Evolutionary conservation across 2,888 invertebrate species (phyloP), one percentile per base, ranked within the genome.

Genomic region (Shargacucullia verbasci): DNA sequence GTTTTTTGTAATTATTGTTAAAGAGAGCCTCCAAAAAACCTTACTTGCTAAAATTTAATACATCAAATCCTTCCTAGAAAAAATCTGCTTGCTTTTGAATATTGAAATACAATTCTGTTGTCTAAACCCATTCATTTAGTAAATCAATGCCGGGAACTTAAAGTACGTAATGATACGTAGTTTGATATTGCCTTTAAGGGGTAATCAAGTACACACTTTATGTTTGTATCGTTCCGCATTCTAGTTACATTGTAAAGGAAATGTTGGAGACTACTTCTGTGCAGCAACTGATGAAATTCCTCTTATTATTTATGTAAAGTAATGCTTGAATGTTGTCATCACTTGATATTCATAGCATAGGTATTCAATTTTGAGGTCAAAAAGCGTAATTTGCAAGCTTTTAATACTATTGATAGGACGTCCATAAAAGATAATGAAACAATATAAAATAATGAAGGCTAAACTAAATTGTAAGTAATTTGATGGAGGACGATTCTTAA

Each of bases 311-410:
- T 46, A 53, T 13, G n/a, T 41, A 20, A 55, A 47, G 37, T 15
- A 44, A 33, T 20, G 43, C 9, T n/a, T 10, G 14, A 8, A 29
- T 44, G 27, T 34, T 2, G 45, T 50, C 52, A 46, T 52, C 33
- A 29, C 14, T 48, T 64, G 10, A 47, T 47, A 58, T 60, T 58
- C 41, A 53, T 31, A 37, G 13, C 31, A 39, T 15, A n/a, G 34
- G 14, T 37, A 41, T 52, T 60, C 34, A 27, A 45, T 50, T 59
- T 52, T 59, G 52, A 67, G 59, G 67, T 55, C 56, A 53, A 66
- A 50, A 43, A 39, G 56, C 29, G 38, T 50, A 54, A 62, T 59
- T 54, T 12, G 34, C 45, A 46, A 37, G 52, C 41, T 37, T 45
- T 35, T 45, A 11, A 44, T 47, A 27, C 20, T 62, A 63, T 60